A percentile compares a stretch with the other conserved stretches of the same genome.
Evolutionary conservation across 2,797 vertebrate species (phyloP).

Genomic region (Amazona ochrocephala): DNA sequence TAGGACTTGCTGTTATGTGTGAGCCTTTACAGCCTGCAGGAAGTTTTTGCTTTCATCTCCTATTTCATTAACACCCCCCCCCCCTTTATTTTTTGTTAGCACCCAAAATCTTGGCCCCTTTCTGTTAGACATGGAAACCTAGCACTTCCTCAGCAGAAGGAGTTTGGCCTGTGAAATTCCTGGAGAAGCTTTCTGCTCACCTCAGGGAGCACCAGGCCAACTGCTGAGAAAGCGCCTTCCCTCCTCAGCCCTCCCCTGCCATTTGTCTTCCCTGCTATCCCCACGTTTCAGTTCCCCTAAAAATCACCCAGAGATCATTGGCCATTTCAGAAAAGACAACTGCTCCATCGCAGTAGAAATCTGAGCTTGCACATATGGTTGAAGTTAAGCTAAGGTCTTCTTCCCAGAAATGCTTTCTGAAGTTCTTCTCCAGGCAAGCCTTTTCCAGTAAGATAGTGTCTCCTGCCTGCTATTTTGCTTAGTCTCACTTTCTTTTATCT

Average conservation of each 20-base stretch:
- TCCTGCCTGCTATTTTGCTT: conserved; percentile 62
- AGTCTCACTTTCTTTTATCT: conserved; percentile 64
- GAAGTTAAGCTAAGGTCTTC: conserved; percentile 68
- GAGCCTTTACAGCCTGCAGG: not conserved
- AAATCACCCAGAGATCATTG: conserved; percentile 16
- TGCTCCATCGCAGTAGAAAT: conserved; percentile 42
- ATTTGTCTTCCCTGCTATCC: conserved; percentile 23
- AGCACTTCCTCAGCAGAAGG: not conserved
- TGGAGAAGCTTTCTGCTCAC: not conserved
- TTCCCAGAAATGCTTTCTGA: conserved; percentile 64
- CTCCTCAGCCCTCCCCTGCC: not conserved
- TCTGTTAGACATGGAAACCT: not conserved
- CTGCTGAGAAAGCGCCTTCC: rapidly evolving
- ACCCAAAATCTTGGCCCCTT: not conserved
- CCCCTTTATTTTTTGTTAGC: not conserved
- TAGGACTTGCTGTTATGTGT: not conserved
- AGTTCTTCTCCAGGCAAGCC: conserved; percentile 58
- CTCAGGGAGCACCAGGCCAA: rapidly evolving
- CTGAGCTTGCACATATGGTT: conserved; percentile 57
- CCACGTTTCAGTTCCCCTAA: conserved; percentile 8
- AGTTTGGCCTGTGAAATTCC: not conserved
- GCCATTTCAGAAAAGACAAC: conserved; percentile 50
- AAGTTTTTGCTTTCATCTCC: conserved; percentile 19
- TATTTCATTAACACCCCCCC: not conserved
- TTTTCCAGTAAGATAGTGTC: conserved; percentile 67